Evolutionary conservation across 2,113 vertebrate species (phyloP).

Genomic region (Phodopus roborovskii): DNA sequence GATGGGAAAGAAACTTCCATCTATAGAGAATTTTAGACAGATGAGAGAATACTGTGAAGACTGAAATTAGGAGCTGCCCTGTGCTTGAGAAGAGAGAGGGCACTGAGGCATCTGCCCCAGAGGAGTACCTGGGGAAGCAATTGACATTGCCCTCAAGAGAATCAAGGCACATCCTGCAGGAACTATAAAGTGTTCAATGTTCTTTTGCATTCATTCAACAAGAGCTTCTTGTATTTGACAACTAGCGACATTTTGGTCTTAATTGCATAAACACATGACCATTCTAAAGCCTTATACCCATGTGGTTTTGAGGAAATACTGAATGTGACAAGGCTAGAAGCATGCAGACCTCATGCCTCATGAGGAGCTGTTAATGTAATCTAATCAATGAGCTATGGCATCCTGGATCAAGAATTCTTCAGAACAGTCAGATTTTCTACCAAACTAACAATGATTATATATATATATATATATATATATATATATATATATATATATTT

Average conservation of each 20-base stretch:
- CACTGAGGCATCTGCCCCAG: not conserved
- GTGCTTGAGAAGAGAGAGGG: not conserved
- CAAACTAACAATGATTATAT: not conserved
- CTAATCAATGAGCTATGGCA: not conserved
- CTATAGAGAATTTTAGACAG: too few relatives aligned
- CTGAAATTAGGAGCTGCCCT: not conserved
- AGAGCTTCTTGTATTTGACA: not conserved
- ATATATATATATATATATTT: too few relatives aligned
- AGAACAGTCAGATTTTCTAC: not conserved
- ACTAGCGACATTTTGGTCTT: not conserved
- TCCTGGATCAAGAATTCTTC: not conserved
- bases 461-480: too few relatives aligned
- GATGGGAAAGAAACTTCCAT: too few relatives aligned
- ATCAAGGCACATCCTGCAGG: not conserved
- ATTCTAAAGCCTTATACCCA: not conserved
- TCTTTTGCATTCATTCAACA: not conserved
- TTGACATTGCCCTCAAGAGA: not conserved
- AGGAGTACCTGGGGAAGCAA: not conserved
- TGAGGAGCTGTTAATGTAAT: not conserved
- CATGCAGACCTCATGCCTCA: accelerated
- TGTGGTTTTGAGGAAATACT: not conserved
- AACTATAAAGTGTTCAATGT: not conserved
- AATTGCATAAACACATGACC: not conserved
- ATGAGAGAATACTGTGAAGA: not conserved
- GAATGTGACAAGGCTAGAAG: not conserved